These are phyloP conservation scores for Thamnaconus septentrionalis DNA, from an alignment of 2,113 vertebrate genomes.

Conservation along the genomic window DNA sequence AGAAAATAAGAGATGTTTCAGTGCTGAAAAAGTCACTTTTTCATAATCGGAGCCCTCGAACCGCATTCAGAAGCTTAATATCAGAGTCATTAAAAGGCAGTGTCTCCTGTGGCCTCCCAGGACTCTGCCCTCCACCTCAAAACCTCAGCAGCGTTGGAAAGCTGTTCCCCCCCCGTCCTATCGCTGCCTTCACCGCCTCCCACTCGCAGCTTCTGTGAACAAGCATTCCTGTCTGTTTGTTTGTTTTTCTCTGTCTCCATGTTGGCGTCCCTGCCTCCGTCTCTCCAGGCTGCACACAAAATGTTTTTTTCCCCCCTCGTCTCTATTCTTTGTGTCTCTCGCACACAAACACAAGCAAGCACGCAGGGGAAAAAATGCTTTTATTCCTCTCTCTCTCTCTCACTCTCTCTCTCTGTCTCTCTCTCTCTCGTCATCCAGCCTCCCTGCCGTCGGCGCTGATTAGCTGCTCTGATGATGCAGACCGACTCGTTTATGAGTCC, in stretches of 20 bases:
- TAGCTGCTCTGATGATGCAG: constrained; percentile 28
- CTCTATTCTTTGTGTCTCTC: constrained; percentile 14
- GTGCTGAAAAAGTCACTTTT: too few relatives aligned
- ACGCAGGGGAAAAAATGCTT: not conserved
- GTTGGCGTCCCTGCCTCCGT: constrained; percentile 13
- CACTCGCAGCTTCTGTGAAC: constrained; percentile 27
- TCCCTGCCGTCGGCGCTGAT: constrained; percentile 1
- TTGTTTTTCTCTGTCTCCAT: constrained; percentile 46
- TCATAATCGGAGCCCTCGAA: too few relatives aligned
- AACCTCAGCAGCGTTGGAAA: constrained; percentile 43
- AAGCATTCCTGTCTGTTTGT: constrained; percentile 32
- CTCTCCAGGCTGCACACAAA: constrained; percentile 5
- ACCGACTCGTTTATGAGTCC: constrained; percentile 28
- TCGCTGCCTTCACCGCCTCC: constrained; percentile 26
- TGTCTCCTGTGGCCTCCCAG: not conserved
- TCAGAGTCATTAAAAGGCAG: too few relatives aligned
- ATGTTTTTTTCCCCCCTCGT: constrained; percentile 5
- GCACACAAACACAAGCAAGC: constrained; percentile 29
- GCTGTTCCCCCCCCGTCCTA: constrained; percentile 44
- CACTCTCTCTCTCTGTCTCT: constrained; percentile 15
- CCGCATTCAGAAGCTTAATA: too few relatives aligned
- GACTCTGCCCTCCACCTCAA: constrained; percentile 28
- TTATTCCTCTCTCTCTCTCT: constrained; percentile 13
- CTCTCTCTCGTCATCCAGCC: constrained; percentile 9
- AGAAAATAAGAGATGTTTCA: too few relatives aligned